These are phyloP conservation scores for Elegia similella DNA, from an alignment of 2,888 invertebrate genomes.

Conservation along the genomic window DNA sequence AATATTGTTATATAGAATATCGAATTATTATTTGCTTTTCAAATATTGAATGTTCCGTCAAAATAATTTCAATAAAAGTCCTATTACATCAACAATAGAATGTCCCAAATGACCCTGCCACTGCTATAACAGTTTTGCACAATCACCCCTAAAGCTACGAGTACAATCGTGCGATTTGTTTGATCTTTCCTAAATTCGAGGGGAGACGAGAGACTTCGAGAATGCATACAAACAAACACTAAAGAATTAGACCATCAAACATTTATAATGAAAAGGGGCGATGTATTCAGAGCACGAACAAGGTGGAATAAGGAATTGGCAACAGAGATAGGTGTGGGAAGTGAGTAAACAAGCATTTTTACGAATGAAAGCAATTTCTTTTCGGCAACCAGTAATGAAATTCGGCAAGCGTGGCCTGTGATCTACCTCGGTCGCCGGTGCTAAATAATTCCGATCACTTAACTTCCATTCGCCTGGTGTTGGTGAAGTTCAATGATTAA, in stretches of 20 bases:
- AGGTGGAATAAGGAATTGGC: slow-evolving; percentile 23
- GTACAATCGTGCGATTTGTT: slow-evolving; percentile 14
- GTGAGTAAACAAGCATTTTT: slow-evolving; percentile 24
- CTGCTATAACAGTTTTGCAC: slow-evolving; percentile 1
- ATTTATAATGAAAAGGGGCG: slow-evolving; percentile 26
- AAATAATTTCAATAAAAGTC: background rate
- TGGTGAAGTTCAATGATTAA: slow-evolving; percentile 62
- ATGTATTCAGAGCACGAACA: slow-evolving; percentile 22
- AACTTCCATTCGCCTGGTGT: slow-evolving; percentile 38
- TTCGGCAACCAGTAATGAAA: slow-evolving; percentile 19
- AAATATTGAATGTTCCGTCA: background rate
- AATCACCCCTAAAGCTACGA: slow-evolving; percentile 9
- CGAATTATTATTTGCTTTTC: background rate
- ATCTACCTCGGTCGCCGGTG: slow-evolving; percentile 40
- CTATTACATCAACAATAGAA: background rate
- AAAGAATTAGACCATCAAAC: slow-evolving; percentile 26
- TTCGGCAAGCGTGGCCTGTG: slow-evolving; percentile 24
- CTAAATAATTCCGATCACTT: slow-evolving; percentile 62
- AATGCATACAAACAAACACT: slow-evolving; percentile 19
- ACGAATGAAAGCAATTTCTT: slow-evolving; percentile 19
- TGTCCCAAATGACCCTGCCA: slow-evolving; percentile 6
- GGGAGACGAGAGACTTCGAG: slow-evolving; percentile 17
- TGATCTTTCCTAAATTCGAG: slow-evolving; percentile 13
- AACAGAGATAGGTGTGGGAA: slow-evolving; percentile 20
- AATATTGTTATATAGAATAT: no score